A percentile compares a stretch with the other conserved stretches of the same genome.
Evolutionary conservation across 2,888 invertebrate species (phyloP).

Genomic region (Tenthredo livida): DNA sequence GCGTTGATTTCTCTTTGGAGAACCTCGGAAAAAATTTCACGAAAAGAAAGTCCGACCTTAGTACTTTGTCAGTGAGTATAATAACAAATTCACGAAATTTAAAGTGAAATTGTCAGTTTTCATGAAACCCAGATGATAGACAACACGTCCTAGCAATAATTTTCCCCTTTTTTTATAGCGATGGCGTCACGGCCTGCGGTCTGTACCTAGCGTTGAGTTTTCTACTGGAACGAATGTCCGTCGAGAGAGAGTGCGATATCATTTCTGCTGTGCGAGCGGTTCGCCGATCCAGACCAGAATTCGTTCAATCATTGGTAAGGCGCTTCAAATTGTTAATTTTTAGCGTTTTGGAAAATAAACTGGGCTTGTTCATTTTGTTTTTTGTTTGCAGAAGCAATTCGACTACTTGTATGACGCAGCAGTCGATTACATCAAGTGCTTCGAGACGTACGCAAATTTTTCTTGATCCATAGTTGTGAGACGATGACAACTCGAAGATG

Average conservation of each 20-base stretch:
- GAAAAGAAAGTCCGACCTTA: slow-evolving; percentile 71
- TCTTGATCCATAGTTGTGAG: not conserved
- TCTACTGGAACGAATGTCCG: slow-evolving; percentile 79
- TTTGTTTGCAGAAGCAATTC: slow-evolving; percentile 71
- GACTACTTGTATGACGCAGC: slow-evolving; percentile 75
- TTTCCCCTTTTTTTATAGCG: slow-evolving; percentile 67
- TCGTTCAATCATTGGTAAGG: slow-evolving; percentile 63
- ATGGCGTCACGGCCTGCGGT: slow-evolving; percentile 79
- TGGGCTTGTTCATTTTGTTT: not conserved
- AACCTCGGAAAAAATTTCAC: slow-evolving; percentile 69
- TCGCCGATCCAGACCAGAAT: slow-evolving; percentile 76
- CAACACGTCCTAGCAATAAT: no score
- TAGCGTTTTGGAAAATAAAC: not conserved
- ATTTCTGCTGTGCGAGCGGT: slow-evolving; percentile 78
- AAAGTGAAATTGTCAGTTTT: not conserved
- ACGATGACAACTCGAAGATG: not conserved
- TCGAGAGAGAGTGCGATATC: slow-evolving; percentile 79
- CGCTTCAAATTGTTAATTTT: not conserved
- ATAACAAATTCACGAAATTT: not conserved
- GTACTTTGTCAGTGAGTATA: slow-evolving; percentile 77
- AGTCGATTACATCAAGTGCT: slow-evolving; percentile 70
- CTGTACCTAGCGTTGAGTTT: slow-evolving; percentile 78
- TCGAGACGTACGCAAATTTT: slow-evolving; percentile 75
- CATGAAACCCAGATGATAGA: no score
- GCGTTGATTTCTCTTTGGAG: slow-evolving; percentile 75